Base-by-base conservation (phyloP, 1,140 invertebrate genomes). In the Panagrolaimus sp. region DNA sequence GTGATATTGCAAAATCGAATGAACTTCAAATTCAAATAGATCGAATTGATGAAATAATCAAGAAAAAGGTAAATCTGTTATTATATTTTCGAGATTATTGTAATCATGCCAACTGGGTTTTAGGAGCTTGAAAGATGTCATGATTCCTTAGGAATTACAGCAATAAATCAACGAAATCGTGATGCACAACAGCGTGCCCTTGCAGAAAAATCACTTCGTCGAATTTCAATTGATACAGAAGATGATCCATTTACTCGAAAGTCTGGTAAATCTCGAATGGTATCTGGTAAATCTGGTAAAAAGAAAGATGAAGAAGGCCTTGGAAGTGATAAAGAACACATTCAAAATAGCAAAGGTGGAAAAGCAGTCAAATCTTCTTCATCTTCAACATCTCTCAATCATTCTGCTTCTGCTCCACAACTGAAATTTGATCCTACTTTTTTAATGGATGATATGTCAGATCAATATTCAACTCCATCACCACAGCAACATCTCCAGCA, bases 161-260 rank as follows among this genome's bases (percentile, higher is more conserved):
- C n/a, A 16, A 76, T 76, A 13, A 76, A 76, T 45, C 74, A 78
- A 16, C 80, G 78, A 16, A 43, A 76, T 23, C 67, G 75, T 23
- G 74, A 78, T 31, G 75, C 78, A 72, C 79, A 73, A 46, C 66
- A 69, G 43, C 65, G 31, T 5, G 79, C 78, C 61, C 53, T 76
- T 14, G 65, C 64, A 20, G 42, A 65, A 23, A 65, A 46, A 25
- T 25, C 44, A 14, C 23, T 57, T n/a, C 72, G 38, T 27, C 20
- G 13, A 11, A 72, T 38, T 23, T 57, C 47, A 7, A 51, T 25
- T 20, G 63, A 66, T 31, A 46, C 31, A n/a, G 66, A 76, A 20
- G 74, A 76, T 27, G 74, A 76, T 69, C 74, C 74, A 16, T 76
- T 76, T 23, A 76, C 74, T 5, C 48, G 74, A 31, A 76, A 76